Evolutionary conservation across 2,888 invertebrate species (phyloP), one percentile per base, ranked within the genome.

Genomic region (Dascillus cervinus): DNA sequence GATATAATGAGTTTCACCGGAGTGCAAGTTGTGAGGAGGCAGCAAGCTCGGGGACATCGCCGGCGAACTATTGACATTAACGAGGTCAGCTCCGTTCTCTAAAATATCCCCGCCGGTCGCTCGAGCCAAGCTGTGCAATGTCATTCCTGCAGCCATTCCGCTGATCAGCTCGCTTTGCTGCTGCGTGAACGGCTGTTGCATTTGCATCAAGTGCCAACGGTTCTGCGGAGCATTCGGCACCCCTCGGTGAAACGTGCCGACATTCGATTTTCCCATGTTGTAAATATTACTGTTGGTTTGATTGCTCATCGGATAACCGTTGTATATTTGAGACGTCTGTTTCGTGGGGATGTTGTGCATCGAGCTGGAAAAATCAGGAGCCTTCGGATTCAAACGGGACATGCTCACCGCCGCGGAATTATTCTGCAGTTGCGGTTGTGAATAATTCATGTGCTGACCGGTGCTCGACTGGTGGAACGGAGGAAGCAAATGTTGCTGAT

Each of bases 331-430:
- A 2, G 43, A 29, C 49, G 47, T 26, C 22, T 34, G 46, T 34
- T 39, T 41, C 13, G 26, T 37, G 4, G 35, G 26, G 19, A 34
- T 34, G 22, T 37, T 33, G 42, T 67, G 69, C 13, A 68, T 50
- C 21, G 70, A 66, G 40, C 73, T 72, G 1, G 79, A 74, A 57
- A 86, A 88, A 52, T 83, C 82, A 0, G 86, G 84, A 3, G 86
- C 85, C 47, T 86, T 77, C 0, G 86, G 84, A 63, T 88, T 89
- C 21, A 88, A 67, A 32, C 84, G 74, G 21, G 80, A 77, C 66
- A 74, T 72, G 29, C 67, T 70, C 37, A 73, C 69, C 11, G 71
- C 46, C 34, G 31, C 32, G 24, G 41, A 9, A 37, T 37, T 30
- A 33, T 25, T 10, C 17, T 31, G 29, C 20, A 33, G 37, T 22